Evolutionary conservation across 2,888 invertebrate genomes (phyloP), one percentile per base, ranked within the genome.

Genomic region (Latrodectus hesperus): DNA sequence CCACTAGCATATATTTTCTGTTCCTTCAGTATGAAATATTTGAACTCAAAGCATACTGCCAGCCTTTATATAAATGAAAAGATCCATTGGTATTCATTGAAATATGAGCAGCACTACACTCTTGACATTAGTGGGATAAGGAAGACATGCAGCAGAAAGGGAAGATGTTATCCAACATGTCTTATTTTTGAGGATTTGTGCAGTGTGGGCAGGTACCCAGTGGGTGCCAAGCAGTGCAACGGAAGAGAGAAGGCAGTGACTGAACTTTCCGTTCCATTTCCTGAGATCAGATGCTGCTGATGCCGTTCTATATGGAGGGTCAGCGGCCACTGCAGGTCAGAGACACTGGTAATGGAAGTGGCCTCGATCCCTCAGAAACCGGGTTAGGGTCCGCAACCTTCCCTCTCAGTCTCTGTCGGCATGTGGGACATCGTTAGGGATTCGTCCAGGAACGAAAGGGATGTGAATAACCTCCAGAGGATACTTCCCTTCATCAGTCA

Each of bases 261-360:
- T 87, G 86, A 87, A 87, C 86, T 87, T 87, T 82, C 86, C 86
- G 87, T 88, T 78, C 87, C 82, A 88, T 78, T 88, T 88, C 76
- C 81, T 77, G 76, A 81, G 80, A 84, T 84, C 74, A 26, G 78
- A 76, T 76, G 85, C 70, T 85, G 80, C 71, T 68, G 78, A 49
- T 79, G 83, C 64, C 67, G 74, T 72, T 67, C 55, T 55, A 26
- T 71, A 72, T 68, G 75, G 77, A 82, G 86, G 86, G 86, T 87
- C 86, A 87, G 77, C 87, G 87, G 87, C 87, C 87, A 88, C 64
- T 70, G 74, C 77, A 88, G 87, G 87, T 88, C 87, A 88, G 83
- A 88, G 87, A 88, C 82, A 82, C 70, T 72, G 49, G 87, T 88
- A 83, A 88, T 88, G 87, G 87, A 67, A 82, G 87, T 87, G 87